Base-by-base conservation (phyloP, 2,113 vertebrate genomes). In the Chunga burmeisteri region DNA sequence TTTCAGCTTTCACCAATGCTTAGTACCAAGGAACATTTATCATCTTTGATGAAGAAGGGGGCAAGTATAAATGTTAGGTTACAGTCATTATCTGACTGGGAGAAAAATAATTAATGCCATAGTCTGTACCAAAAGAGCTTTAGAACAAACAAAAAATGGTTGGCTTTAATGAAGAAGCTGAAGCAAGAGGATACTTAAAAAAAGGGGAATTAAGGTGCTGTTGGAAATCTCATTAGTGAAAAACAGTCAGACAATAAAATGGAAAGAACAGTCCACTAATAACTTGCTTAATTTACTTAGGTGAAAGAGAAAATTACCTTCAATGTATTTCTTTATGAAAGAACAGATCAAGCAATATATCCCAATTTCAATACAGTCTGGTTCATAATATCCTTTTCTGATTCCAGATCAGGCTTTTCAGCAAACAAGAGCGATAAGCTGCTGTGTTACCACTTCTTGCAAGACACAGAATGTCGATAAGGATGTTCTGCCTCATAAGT, bases 171-270 rank as follows among this genome's bases (percentile, higher is more conserved):
- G 92, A 96, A 92, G 71, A 91, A 82, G 25, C 36, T 86, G 73
- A 93, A 80, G 53, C 32, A 61, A 78, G 36, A 65, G 25, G 23
- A 38, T 86, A 61, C 40, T 80, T 88, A 84, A 49, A 61, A 90
- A 93, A 93, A 88, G 61, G 78, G 90, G 92, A 96, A 93, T 84
- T 84, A 93, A 92, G n/a, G 58, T 88, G 79, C 58, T 70, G 59
- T 53, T 90, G 50, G 65, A 96, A 80, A 94, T 62, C 84, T 94
- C 79, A 90, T 95, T 96, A 97, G 81, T 55, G 66, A 90, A 88
- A 93, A 91, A 75, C 32, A 80, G 38, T 62, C 68, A 72, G 80
- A 85, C 32, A 90, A 83, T 78, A 72, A 96, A 94, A 84, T 21
- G 8, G 44, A 96, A 95, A 82, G 63, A 90, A 44, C 70, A 82